Percentiles rank a stretch among this genome's conserved stretches.
phyloP scores from a whole-genome alignment of 2,888 invertebrate genomes.

The Amblyjoppa proteus region DNA sequence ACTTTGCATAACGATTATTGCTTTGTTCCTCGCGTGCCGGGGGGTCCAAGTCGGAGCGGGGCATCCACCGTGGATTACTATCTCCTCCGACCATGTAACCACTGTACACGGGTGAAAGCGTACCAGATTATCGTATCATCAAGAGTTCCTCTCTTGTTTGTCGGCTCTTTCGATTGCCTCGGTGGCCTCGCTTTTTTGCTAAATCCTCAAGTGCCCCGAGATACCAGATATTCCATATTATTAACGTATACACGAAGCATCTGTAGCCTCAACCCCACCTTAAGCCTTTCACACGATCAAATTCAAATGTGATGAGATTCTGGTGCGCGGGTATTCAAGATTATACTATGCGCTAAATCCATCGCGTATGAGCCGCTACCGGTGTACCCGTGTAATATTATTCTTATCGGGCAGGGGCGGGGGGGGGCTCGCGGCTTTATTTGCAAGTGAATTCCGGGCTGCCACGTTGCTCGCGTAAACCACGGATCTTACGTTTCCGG shows the following conservation, averaged over 20 bases:
- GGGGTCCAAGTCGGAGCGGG: constrained; percentile 11
- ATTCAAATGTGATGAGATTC: constrained; percentile 53
- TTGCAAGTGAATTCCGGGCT: constrained; percentile 58
- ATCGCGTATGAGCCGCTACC: constrained; percentile 20
- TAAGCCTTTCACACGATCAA: constrained; percentile 48
- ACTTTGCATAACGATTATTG: constrained; percentile 80
- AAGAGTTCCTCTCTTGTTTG: constrained; percentile 1
- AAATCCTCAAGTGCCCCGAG: background rate
- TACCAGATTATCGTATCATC: constrained; percentile 13
- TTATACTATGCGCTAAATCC: constrained; percentile 14
- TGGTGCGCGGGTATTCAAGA: background rate
- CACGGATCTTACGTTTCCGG: constrained; percentile 47
- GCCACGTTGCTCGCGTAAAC: constrained; percentile 40
- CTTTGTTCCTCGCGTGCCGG: constrained; percentile 73
- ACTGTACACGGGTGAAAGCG: constrained; percentile 41
- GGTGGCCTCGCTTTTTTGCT: background rate
- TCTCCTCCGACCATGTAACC: constrained; percentile 45
- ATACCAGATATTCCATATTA: background rate
- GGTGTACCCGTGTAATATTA: constrained; percentile 50
- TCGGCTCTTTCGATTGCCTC: background rate
- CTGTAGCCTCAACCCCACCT: too few species aligned
- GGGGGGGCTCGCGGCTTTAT: constrained; percentile 51
- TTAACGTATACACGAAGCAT: background rate
- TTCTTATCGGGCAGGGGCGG: constrained; percentile 49
- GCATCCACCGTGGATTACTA: constrained; percentile 40